Conservation (phyloP, 2,113 vertebrate genomes). For the Alligator mississippiensis region DNA sequence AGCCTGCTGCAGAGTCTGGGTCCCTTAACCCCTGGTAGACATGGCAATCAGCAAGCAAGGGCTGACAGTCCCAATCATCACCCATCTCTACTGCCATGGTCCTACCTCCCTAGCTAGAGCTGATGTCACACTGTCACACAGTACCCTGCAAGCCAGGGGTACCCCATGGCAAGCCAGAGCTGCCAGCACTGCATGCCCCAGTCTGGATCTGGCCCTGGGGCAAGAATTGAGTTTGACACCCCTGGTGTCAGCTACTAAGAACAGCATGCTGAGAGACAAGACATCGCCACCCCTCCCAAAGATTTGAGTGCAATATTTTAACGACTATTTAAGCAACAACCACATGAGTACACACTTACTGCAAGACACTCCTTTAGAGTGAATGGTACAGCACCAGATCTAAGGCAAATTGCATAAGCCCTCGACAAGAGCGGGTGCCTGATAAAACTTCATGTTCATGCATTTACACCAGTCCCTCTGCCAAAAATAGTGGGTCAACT, state of each 20-base stretch:
- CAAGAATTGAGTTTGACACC: no score
- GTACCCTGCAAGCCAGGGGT: no score
- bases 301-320: neutral
- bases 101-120: no score
- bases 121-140: no score
- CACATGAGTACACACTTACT: neutral
- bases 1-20: no score
- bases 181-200: no score
- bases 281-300: neutral
- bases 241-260: neutral
- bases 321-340: neutral
- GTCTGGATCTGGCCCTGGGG: no score
- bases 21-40: no score
- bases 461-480: neutral
- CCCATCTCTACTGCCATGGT: no score
- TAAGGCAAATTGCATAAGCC: neutral
- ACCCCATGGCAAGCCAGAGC: no score
- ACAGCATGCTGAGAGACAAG: neutral
- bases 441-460: neutral
- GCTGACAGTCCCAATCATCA: no score
- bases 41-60: no score
- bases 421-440: neutral
- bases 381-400: neutral
- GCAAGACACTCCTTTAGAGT: accelerated
- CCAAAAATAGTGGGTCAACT: neutral